Evolutionary conservation across 2,797 vertebrate genomes (phyloP).

Genomic region (Danio tinwini): DNA sequence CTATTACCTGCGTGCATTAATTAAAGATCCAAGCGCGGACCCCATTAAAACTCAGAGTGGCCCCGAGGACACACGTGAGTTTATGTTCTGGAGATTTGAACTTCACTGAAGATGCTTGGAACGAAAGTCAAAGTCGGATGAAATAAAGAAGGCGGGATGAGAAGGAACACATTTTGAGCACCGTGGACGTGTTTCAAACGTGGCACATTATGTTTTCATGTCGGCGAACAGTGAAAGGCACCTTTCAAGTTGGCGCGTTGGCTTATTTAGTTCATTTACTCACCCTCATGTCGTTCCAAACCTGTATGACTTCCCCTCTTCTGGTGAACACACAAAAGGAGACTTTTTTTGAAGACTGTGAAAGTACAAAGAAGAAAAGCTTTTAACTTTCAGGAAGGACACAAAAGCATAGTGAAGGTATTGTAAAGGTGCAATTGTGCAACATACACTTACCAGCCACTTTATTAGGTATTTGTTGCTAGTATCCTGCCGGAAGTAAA

Average conservation of each 20-base stretch:
- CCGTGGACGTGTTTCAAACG: neutral
- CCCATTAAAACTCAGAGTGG: conserved; percentile 53
- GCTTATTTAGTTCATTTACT: neutral
- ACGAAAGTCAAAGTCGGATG: conserved; percentile 16
- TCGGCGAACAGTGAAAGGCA: conserved; percentile 13
- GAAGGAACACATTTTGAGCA: conserved; percentile 13
- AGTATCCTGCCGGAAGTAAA: no score
- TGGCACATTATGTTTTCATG: conserved; percentile 16
- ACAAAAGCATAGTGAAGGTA: neutral
- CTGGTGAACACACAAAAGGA: neutral
- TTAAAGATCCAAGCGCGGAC: conserved; percentile 64
- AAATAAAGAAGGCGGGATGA: conserved; percentile 25
- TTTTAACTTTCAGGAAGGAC: neutral
- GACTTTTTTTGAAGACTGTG: neutral
- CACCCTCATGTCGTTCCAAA: neutral
- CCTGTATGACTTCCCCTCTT: neutral
- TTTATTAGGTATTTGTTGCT: no score
- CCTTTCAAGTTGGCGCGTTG: neutral
- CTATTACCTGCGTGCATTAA: conserved; percentile 68
- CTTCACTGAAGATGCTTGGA: conserved; percentile 36
- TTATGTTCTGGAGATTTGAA: conserved; percentile 45
- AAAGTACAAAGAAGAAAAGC: neutral
- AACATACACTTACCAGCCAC: no score
- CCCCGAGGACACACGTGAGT: conserved; percentile 53
- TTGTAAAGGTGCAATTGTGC: no score